Base-by-base conservation (phyloP, 2,113 vertebrate genomes). In the Poeciliopsis turrubarensis region DNA sequence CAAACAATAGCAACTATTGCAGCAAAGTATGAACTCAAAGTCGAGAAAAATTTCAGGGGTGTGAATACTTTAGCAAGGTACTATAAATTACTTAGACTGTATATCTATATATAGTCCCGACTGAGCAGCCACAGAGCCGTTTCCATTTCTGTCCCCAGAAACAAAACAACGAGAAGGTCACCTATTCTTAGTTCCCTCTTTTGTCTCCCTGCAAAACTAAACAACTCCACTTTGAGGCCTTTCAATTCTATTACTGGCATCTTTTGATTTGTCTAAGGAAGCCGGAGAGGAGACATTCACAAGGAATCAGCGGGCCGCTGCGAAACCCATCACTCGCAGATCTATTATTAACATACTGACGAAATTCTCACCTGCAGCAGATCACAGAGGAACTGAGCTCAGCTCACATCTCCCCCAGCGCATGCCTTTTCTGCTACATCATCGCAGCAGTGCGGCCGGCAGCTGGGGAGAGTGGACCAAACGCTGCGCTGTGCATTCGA, bases 341-440 rank as follows among this genome's bases (percentile, higher is more conserved):
- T 70, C 78, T 83, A 90, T 83, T 81, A 88, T 86, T 90, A 88
- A 70, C 68, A 67, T 76, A 63, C 39, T 62, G 51, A 83, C 32
- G 77, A 34, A 74, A 71, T 79, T 83, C 77, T 82, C 74, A 80
- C 75, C 68, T 89, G 75, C 76, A 79, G 76, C 60, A 65, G 72
- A 86, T 78, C 65, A 64, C 27, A 77, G 39, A 67, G 73, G 47
- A 25, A 22, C 37, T 69, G 27, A 75, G 44, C 68, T 81, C 60
- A 25, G 73, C 66, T 70, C 47, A 44, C 13, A 19, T 57, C 13
- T 44, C 61, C 25, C 9, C 51, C 25, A 44, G 30, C 68, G n/a
- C 73, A 70, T 44, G 71, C 72, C 70, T 77, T 17, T 31, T 25
- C 70, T 57, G 30, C 61, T 78, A 63, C 4, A 73, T 85, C 80